Conservation (phyloP, 1,140 invertebrate genomes). For the Leptinotarsa defecta region DNA sequence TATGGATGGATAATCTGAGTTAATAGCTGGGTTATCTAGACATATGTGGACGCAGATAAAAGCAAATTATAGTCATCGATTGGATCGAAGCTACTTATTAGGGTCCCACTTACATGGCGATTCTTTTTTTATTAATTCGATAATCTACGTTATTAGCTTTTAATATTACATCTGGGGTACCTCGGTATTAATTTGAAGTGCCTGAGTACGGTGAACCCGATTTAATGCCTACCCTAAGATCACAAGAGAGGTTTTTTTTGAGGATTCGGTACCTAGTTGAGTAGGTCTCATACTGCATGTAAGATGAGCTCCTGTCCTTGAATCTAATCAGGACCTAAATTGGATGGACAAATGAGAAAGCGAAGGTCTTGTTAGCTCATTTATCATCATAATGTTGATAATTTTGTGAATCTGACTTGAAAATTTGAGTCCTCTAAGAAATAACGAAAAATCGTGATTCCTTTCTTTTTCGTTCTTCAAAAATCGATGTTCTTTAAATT, state of each 20-base stretch:
- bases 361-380: too few relatives aligned
- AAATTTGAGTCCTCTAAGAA: too few relatives aligned
- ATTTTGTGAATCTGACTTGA: too few relatives aligned
- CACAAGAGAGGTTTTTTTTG: not conserved
- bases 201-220: constrained; percentile 7
- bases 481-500: too few relatives aligned
- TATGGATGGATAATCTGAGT: constrained; percentile 44
- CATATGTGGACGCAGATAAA: constrained; percentile 44
- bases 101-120: constrained; percentile 37
- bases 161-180: constrained; percentile 32
- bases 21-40: constrained; percentile 40
- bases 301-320: too few relatives aligned
- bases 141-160: constrained; percentile 41
- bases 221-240: constrained; percentile 6
- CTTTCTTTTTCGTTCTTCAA: too few relatives aligned
- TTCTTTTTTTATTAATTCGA: constrained; percentile 43
- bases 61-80: constrained; percentile 46
- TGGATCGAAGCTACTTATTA: constrained; percentile 44
- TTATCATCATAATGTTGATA: too few relatives aligned
- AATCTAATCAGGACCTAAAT: too few relatives aligned
- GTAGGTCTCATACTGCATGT: too few relatives aligned
- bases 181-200: constrained; percentile 25
- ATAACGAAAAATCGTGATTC: too few relatives aligned
- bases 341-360: too few relatives aligned
- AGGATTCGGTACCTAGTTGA: not conserved